These are phyloP conservation scores for Schmidtea mediterranea DNA, from an alignment of 1,140 invertebrate species.

Conservation along the genomic window DNA sequence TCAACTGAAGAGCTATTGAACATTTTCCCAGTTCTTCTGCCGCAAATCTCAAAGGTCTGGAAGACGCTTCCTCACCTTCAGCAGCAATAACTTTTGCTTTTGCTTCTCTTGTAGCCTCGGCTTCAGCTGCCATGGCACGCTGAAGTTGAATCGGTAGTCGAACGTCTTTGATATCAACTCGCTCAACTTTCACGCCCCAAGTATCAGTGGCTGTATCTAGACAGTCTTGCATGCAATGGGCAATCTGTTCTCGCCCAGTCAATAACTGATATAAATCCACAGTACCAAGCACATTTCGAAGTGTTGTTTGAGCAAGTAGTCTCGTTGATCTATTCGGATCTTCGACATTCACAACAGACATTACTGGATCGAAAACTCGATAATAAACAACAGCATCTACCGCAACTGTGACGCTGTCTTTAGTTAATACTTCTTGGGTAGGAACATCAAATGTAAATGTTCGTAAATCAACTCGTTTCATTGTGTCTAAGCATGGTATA, in stretches of 20 bases:
- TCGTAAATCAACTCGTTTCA: slow-evolving; percentile 53
- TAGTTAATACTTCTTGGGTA: slow-evolving; percentile 67
- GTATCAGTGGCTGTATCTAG: slow-evolving; percentile 61
- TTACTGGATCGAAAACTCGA: slow-evolving; percentile 65
- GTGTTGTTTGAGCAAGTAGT: slow-evolving; percentile 28
- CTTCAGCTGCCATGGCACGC: slow-evolving; percentile 16
- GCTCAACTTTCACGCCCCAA: slow-evolving; percentile 72
- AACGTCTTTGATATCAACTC: slow-evolving; percentile 34
- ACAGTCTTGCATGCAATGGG: slow-evolving; percentile 1
- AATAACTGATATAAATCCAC: slow-evolving; percentile 1
- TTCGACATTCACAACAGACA: slow-evolving; percentile 81
- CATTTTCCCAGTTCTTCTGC: too few species aligned
- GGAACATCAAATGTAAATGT: slow-evolving; percentile 70
- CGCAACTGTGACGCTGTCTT: slow-evolving; percentile 66
- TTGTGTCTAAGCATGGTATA: slow-evolving; percentile 61
- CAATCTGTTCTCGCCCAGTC: neutral
- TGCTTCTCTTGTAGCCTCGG: slow-evolving; percentile 15
- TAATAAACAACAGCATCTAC: slow-evolving; percentile 72
- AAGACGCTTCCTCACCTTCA: too few species aligned
- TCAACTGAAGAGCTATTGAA: too few species aligned
- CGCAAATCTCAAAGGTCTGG: too few species aligned
- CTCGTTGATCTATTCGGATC: slow-evolving; percentile 48
- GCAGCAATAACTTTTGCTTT: slow-evolving; percentile 17
- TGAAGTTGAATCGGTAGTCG: slow-evolving; percentile 15
- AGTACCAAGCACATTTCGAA: slow-evolving; percentile 47